phyloP scores from a whole-genome alignment of 2,888 invertebrate species.

The Baccha elongata region DNA sequence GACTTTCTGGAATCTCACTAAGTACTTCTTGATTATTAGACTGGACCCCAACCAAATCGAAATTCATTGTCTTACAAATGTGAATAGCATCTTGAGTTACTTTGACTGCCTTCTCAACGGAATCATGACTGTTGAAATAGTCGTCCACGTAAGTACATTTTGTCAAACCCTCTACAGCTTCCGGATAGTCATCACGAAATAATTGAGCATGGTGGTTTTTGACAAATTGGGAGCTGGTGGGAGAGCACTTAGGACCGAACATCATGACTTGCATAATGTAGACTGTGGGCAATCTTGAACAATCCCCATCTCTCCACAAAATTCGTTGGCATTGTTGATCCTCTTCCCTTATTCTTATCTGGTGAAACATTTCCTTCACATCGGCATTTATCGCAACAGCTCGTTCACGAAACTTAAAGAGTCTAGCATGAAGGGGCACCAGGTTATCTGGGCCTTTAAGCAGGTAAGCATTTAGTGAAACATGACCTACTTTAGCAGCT shows the following conservation, averaged over 20 bases:
- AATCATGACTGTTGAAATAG: constrained; percentile 22
- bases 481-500: constrained; percentile 43
- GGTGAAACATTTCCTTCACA: constrained; percentile 65
- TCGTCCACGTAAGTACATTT: constrained; percentile 60
- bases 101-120: neutral
- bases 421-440: constrained; percentile 37
- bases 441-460: constrained; percentile 19
- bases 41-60: constrained; percentile 4
- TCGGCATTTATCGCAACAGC: constrained; percentile 46
- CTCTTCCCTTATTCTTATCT: constrained; percentile 31
- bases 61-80: constrained; percentile 10
- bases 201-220: constrained; percentile 40
- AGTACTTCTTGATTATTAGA: constrained; percentile 4
- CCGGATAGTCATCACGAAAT: constrained; percentile 14
- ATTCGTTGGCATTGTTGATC: constrained; percentile 42
- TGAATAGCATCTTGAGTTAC: constrained; percentile 15
- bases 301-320: constrained; percentile 66
- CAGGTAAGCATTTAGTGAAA: constrained; percentile 45
- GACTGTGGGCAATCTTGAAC: neutral
- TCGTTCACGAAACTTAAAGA: constrained; percentile 49
- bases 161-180: constrained; percentile 48
- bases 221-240: constrained; percentile 65
- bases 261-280: constrained; percentile 70
- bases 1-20: neutral
- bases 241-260: constrained; percentile 67